Evolutionary conservation across 2,888 invertebrate genomes (phyloP), one percentile per base, ranked within the genome.

Genomic region (Alloscopus bannaensis): DNA sequence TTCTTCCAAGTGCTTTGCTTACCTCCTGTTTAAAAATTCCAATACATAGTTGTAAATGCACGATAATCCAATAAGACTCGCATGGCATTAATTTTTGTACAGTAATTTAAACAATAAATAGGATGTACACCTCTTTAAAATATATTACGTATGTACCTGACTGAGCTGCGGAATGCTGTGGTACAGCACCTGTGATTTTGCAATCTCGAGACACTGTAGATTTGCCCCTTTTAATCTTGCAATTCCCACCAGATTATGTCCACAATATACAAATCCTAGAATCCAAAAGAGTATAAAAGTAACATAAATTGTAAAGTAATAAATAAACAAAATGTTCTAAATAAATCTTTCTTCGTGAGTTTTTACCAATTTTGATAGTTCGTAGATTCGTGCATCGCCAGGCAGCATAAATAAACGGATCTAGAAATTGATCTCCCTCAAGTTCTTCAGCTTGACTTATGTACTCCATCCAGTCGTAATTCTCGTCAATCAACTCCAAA

Each of bases 161-260:
- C 70, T 81, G n/a, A 86, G 62, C 31, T 83, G 79, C 20, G 66
- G 47, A 52, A 84, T 71, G 60, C 80, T 83, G 57, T 81, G 76
- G 57, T 81, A 84, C 18, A 84, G 50, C 66, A 86, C 80, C 71
- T 84, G 84, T 18, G 84, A 84, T 83, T 90, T 89, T 13, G 92
- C 91, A 81, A 93, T 90, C 85, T 90, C 90, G 45, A 93, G 88
- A 55, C 89, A 89, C 82, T 89, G 89, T 82, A 93, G 88, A 31
- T 89, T 89, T 24, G 89, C 87, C 57, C 91, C 91, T 70, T 92
- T 88, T 40, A 93, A 89, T 82, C 93, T 89, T 45, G 92, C 91
- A 65, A 93, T 91, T 24, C 92, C 93, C 31, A 93, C 89, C 68
- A 93, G 88, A 88, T 92, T 91, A 83, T 92, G 90, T 77, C 91